phyloP scores from a whole-genome alignment of 2,113 vertebrate species.

The Chiloscyllium plagiosum region DNA sequence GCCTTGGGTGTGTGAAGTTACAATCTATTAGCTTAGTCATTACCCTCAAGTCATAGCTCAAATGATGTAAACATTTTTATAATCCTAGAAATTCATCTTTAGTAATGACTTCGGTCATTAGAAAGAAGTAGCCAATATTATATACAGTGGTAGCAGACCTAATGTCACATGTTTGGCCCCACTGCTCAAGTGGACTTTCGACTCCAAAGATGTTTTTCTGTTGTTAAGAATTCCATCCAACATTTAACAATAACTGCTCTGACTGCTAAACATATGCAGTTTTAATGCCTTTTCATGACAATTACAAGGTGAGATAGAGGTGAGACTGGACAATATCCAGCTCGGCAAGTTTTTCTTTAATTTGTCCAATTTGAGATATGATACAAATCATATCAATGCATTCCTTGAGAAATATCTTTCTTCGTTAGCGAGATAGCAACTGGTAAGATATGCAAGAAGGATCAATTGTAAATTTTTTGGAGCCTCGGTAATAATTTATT shows the following conservation, averaged over 20 bases:
- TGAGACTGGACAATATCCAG: not conserved
- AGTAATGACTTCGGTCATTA: too few species aligned
- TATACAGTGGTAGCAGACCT: too few species aligned
- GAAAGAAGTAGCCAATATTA: too few species aligned
- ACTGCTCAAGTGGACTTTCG: not conserved
- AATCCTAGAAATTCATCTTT: not conserved
- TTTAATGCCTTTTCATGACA: not conserved
- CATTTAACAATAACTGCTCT: not conserved
- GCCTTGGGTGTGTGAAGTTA: too few species aligned
- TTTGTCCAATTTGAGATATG: not conserved
- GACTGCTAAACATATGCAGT: not conserved
- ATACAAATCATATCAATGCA: not conserved
- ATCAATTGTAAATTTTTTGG: not conserved
- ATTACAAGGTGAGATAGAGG: not conserved
- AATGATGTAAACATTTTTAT: not conserved
- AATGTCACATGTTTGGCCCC: not conserved
- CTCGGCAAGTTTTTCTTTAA: not conserved
- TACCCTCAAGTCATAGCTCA: not conserved
- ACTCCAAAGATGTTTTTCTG: not conserved
- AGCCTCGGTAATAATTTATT: not conserved
- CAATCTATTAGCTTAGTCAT: not conserved
- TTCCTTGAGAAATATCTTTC: not conserved
- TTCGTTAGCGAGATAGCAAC: not conserved
- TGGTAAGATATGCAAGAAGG: not conserved
- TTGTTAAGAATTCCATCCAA: not conserved